Evolutionary conservation across 2,797 vertebrate species (phyloP).

Genomic region (Gallinago stenura): DNA sequence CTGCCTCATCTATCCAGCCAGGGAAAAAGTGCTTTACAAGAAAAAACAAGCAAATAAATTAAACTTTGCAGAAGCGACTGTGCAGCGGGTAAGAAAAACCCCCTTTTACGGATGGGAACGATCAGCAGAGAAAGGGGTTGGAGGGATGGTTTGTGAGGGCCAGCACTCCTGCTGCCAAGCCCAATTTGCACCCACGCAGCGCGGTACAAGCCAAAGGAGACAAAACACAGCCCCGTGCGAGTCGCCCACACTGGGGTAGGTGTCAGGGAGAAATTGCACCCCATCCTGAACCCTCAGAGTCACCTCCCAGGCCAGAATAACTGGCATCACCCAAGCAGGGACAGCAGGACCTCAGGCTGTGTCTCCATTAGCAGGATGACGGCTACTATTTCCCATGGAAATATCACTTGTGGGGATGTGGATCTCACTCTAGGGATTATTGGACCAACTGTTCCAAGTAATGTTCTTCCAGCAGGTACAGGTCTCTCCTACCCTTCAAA

Average conservation of each 20-base stretch:
- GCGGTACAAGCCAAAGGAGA: neutral
- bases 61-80: neutral
- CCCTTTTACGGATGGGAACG: neutral
- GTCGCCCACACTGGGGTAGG: rapidly evolving
- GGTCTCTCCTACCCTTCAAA: neutral
- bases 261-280: neutral
- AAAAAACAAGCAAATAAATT: neutral
- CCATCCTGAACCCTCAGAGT: neutral
- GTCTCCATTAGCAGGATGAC: neutral
- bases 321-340: rapidly evolving
- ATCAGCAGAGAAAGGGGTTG: neutral
- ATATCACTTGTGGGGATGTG: neutral
- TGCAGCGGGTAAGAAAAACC: neutral
- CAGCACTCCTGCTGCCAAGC: neutral
- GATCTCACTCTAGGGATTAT: neutral
- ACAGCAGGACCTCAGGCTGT: neutral
- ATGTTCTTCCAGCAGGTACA: rapidly evolving
- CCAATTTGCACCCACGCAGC: neutral
- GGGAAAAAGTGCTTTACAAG: neutral
- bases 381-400: neutral
- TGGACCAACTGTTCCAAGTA: rapidly evolving
- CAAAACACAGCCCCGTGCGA: rapidly evolving
- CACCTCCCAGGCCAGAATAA: neutral
- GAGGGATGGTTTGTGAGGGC: neutral
- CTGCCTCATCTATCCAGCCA: neutral